Evolutionary conservation across 2,888 invertebrate genomes (phyloP), one percentile per base, ranked within the genome.

Genomic region (Lycophotia porphyrea): DNA sequence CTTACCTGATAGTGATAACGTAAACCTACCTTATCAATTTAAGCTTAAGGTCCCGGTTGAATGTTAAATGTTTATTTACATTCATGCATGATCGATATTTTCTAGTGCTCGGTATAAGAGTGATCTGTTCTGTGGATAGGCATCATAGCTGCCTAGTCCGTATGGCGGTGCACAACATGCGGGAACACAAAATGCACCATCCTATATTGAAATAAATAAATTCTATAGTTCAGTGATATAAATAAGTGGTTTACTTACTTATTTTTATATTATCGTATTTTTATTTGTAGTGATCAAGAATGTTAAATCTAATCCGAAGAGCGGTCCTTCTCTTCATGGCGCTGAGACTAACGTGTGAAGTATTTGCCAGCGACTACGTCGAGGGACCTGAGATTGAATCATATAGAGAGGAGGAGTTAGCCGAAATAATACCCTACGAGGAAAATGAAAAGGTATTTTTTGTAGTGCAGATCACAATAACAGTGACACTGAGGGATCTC

Each of bases 391-490:
- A 71, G 64, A 49, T 82, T 15, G 52, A 71, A 74, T 64, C 60
- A 18, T 76, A 78, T 47, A 58, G 78, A 55, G 76, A 84, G 18
- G 86, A 87, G 44, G 80, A 81, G 65, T 60, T 81, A 70, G 61
- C 76, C 5, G 76, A 83, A 66, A 71, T 86, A 44, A 83, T 78
- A 82, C 84, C 86, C 76, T 78, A 84, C 27, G 52, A 75, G 11
- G 73, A 81, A 49, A 85, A 88, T 71, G 80, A 90, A 67, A 88
- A 90, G 88, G 92, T 92, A 86, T 65, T 82, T n/a, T 82, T 60
- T 42, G 8, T 34, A 21, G 24, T 34, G 7, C 47, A 49, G 18
- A 55, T 42, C 3, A 9, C 15, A 44, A 42, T 49, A 27, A 31
- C 13, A 21, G 31, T 58, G 21, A 15, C 21, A 58, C 27, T 27